Evolutionary conservation across 2,797 vertebrate species (phyloP).

Genomic region (Onychomys arenicola): DNA sequence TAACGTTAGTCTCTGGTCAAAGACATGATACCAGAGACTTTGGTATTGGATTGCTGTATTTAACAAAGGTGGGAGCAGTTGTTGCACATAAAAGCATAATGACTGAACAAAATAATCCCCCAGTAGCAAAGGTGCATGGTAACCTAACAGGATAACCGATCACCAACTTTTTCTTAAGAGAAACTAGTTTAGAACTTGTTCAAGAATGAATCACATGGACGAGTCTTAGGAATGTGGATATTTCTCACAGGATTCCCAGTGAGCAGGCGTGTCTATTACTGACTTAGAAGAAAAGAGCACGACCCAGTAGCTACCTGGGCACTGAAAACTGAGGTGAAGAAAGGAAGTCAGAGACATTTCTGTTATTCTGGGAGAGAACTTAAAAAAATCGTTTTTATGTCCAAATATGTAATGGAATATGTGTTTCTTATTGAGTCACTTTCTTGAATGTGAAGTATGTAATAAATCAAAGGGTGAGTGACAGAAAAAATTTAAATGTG

Average conservation of each 20-base stretch:
- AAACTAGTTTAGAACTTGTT: neutral
- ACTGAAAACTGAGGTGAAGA: neutral
- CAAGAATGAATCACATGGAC: neutral
- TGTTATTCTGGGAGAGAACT: neutral
- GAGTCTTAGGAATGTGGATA: neutral
- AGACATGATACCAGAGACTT: neutral
- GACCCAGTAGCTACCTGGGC: neutral
- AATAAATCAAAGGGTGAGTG: neutral
- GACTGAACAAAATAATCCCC: neutral
- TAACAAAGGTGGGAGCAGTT: neutral
- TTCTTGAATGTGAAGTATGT: neutral
- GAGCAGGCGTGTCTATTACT: neutral
- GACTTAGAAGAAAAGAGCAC: neutral
- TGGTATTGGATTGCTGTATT: neutral
- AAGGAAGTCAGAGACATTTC: neutral
- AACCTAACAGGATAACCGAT: neutral
- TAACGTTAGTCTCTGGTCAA: neutral
- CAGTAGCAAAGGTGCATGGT: accelerated
- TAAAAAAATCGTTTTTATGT: neutral
- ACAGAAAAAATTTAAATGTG: neutral
- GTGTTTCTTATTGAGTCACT: neutral
- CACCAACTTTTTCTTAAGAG: neutral
- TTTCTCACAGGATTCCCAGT: neutral
- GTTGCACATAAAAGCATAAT: neutral
- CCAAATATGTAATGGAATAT: neutral